Percentiles rank a stretch among this genome's conserved stretches.
Evolutionary conservation across 2,113 vertebrate genomes (phyloP).

Genomic region (Lepisosteus osseus): DNA sequence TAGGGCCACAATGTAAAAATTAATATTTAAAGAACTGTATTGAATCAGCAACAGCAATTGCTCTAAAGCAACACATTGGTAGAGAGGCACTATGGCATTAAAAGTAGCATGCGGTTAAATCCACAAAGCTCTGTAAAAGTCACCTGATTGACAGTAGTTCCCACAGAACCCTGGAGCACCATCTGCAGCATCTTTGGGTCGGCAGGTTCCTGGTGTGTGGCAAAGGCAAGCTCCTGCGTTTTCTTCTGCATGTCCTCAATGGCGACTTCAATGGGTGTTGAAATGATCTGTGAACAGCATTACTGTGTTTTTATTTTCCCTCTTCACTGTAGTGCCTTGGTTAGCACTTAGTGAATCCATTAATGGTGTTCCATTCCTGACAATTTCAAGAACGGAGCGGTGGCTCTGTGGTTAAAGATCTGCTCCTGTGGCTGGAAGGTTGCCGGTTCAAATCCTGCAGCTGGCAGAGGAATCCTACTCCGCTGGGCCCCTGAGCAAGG

Average conservation of each 20-base stretch:
- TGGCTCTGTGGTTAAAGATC: no score
- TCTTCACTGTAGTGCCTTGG: no score
- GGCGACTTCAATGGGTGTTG: conserved; percentile 96
- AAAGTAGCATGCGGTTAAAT: no score
- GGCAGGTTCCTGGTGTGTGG: conserved; percentile 94
- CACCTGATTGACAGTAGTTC: conserved; percentile 98
- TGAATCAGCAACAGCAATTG: neutral
- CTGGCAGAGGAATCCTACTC: no score
- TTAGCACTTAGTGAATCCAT: no score
- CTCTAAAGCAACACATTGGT: no score
- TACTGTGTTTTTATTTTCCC: neutral
- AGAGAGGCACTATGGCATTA: no score
- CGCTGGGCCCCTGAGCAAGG: no score
- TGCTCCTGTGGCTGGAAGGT: no score
- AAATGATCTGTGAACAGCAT: conserved; percentile 74
- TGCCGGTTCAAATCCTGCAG: no score
- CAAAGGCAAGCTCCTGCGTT: conserved; percentile 94
- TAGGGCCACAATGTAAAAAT: neutral
- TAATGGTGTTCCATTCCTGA: no score
- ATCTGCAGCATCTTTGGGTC: conserved; percentile 98
- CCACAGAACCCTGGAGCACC: conserved; percentile 98
- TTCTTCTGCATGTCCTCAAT: conserved; percentile 99
- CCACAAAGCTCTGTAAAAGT: neutral
- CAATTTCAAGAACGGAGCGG: no score
- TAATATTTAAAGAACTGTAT: neutral